A percentile compares a stretch with the other conserved stretches of the same genome.
phyloP scores from a whole-genome alignment of 2,888 invertebrate genomes.

The Mamestra brassicae region DNA sequence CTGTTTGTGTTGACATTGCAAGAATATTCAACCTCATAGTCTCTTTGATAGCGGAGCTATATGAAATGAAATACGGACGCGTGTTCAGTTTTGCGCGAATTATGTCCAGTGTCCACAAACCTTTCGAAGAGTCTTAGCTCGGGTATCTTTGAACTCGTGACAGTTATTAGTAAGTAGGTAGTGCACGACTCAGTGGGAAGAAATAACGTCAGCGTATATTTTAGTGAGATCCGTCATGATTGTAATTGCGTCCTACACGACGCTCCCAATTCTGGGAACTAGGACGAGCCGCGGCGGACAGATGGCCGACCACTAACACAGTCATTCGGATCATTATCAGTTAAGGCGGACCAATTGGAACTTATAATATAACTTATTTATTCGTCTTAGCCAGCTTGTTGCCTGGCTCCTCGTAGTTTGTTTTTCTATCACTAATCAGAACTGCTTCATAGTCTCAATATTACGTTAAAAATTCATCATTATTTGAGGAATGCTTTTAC shows the following conservation, averaged over 20 bases:
- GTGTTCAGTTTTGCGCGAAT: not conserved
- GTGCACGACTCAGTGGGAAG: constrained; percentile 15
- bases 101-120: not conserved
- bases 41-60: not conserved
- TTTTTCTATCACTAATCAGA: not conserved
- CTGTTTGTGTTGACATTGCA: not conserved
- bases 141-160: not conserved
- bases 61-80: not conserved
- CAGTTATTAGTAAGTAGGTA: not conserved
- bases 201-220: constrained; percentile 45
- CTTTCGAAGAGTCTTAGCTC: not conserved
- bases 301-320: constrained; percentile 48
- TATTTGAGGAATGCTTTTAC: constrained; percentile 36
- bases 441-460: constrained; percentile 11
- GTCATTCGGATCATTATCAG: constrained; percentile 23
- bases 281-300: constrained; percentile 47
- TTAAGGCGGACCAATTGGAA: constrained; percentile 8
- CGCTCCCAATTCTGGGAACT: constrained; percentile 56
- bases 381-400: constrained; percentile 11
- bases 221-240: constrained; percentile 47
- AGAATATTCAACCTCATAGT: not conserved
- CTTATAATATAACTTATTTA: constrained; percentile 15
- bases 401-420: not conserved
- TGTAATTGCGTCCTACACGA: constrained; percentile 60
- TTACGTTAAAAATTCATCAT: constrained; percentile 12